Evolutionary conservation across 1,140 invertebrate genomes (phyloP).

Genomic region (Tribolium madens): DNA sequence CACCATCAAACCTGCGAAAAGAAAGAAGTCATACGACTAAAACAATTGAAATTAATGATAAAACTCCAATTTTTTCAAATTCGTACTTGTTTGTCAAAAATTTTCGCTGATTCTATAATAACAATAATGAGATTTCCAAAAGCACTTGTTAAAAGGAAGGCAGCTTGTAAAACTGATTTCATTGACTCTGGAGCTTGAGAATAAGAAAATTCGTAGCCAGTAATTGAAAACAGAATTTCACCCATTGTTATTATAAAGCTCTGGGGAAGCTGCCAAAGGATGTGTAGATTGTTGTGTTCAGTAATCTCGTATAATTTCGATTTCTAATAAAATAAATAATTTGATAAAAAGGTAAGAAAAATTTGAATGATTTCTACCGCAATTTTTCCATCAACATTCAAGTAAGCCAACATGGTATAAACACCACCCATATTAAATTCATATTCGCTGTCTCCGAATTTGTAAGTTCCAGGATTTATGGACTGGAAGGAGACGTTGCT

Average conservation of each 20-base stretch:
- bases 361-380: background rate
- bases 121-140: constrained; percentile 93
- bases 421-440: constrained; percentile 7
- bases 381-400: background rate
- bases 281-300: constrained; percentile 78
- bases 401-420: background rate
- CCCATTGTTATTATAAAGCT: constrained; percentile 88
- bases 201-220: constrained; percentile 93
- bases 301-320: constrained; percentile 67
- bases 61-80: background rate
- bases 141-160: constrained; percentile 90
- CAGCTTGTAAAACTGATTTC: constrained; percentile 92
- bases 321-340: constrained; percentile 42
- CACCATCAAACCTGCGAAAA: constrained; percentile 89
- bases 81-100: constrained; percentile 74
- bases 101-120: constrained; percentile 75
- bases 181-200: constrained; percentile 88
- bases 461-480: constrained; percentile 19
- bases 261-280: constrained; percentile 88
- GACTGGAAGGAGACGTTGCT: background rate
- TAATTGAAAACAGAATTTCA: constrained; percentile 90
- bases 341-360: background rate
- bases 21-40: constrained; percentile 87
- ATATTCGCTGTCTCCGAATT: background rate
- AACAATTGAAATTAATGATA: constrained; percentile 37